phyloP scores from a whole-genome alignment of 2,113 vertebrate genomes.

The Barnardius zonarius region DNA sequence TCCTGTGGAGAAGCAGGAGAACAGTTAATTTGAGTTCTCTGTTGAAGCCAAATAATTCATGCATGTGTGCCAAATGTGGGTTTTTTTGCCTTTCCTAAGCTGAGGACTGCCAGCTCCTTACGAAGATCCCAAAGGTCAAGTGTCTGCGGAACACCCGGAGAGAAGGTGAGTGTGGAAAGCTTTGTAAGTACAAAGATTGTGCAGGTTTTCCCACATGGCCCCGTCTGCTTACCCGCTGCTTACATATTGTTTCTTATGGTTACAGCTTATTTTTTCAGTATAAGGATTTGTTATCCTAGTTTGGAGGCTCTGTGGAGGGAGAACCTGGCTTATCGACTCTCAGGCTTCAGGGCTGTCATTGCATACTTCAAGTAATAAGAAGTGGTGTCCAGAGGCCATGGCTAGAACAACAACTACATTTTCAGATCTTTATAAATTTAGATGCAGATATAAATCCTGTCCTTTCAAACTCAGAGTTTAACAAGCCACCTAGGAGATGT shows the following conservation, averaged over 20 bases:
- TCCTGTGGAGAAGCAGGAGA: background rate
- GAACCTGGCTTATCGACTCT: background rate
- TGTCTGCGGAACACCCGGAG: constrained; percentile 88
- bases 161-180: constrained; percentile 82
- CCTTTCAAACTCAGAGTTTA: background rate
- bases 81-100: constrained; percentile 72
- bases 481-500: background rate
- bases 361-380: background rate
- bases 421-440: background rate
- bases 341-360: background rate
- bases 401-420: background rate
- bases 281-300: background rate
- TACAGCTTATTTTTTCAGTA: background rate
- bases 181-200: background rate
- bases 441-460: background rate
- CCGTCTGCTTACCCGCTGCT: background rate
- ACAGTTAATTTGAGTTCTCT: constrained; percentile 17
- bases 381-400: background rate
- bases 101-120: constrained; percentile 94
- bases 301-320: background rate
- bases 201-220: background rate
- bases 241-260: background rate
- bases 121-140: constrained; percentile 92
- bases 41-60: constrained; percentile 10
- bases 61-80: background rate